Evolutionary conservation across 2,113 vertebrate species (phyloP).

Genomic region (Bubalus kerabau): DNA sequence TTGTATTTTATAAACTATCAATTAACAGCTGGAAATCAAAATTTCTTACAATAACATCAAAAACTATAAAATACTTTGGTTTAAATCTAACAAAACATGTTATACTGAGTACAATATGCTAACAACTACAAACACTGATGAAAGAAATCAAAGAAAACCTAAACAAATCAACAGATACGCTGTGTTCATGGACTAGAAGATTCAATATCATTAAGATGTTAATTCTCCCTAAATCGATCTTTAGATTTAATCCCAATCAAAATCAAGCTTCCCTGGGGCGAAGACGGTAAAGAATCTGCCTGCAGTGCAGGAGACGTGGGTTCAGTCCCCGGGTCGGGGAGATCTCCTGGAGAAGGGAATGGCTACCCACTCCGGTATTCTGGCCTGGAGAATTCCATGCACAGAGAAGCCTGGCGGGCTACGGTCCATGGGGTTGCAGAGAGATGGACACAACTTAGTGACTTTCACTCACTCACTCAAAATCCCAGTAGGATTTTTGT

Average conservation of each 20-base stretch:
- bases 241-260: neutral
- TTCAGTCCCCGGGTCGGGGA: neutral
- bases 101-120: neutral
- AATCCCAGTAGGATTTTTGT: neutral
- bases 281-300: neutral
- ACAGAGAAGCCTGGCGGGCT: neutral
- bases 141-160: neutral
- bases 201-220: neutral
- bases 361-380: neutral
- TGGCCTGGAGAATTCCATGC: neutral
- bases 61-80: neutral
- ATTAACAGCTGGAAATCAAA: neutral
- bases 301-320: neutral
- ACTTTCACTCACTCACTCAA: neutral
- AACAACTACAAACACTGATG: neutral
- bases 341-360: neutral
- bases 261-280: neutral
- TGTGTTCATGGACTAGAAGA: neutral
- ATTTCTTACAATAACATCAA: neutral
- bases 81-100: neutral
- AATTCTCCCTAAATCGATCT: neutral
- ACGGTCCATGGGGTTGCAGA: rapidly evolving
- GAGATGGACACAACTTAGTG: neutral
- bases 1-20: neutral
- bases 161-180: neutral